Conservation (phyloP, 2,888 invertebrate genomes). For the Agriopis aurantiaria region DNA sequence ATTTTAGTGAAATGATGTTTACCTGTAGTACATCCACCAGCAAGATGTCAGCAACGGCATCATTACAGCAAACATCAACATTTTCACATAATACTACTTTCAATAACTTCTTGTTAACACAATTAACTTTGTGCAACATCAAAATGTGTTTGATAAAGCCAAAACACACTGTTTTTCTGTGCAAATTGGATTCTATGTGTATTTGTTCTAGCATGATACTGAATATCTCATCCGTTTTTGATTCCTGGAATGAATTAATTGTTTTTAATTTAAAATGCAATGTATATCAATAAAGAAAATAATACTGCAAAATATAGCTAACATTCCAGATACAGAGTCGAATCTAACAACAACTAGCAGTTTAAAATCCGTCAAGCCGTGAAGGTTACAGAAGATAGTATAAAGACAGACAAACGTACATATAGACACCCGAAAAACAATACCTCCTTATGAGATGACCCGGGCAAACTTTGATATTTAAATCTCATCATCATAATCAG, state of each 20-base stretch:
- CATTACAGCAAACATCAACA: constrained; percentile 68
- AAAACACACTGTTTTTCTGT: constrained; percentile 68
- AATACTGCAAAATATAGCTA: too few species aligned
- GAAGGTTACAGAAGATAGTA: too few species aligned
- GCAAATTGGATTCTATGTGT: constrained; percentile 68
- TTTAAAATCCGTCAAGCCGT: too few species aligned
- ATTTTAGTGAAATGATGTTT: constrained; percentile 19
- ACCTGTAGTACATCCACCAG: constrained; percentile 69
- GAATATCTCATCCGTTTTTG: constrained; percentile 66
- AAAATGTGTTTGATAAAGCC: constrained; percentile 64
- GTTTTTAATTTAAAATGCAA: too few species aligned
- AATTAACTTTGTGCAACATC: constrained; percentile 65
- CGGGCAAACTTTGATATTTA: too few species aligned
- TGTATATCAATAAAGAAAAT: too few species aligned
- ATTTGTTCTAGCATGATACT: constrained; percentile 65
- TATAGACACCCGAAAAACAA: too few species aligned
- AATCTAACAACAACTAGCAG: too few species aligned
- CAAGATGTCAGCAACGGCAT: constrained; percentile 65
- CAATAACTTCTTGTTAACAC: constrained; percentile 65
- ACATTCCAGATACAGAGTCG: too few species aligned
- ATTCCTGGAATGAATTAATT: constrained; percentile 54
- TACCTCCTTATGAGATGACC: too few species aligned
- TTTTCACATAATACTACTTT: constrained; percentile 67
- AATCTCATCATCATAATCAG: too few species aligned
- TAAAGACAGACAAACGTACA: too few species aligned